A percentile compares a stretch with the other conserved stretches of the same genome.
Evolutionary conservation across 2,888 invertebrate species (phyloP).

Genomic region (Bellardia pandia): DNA sequence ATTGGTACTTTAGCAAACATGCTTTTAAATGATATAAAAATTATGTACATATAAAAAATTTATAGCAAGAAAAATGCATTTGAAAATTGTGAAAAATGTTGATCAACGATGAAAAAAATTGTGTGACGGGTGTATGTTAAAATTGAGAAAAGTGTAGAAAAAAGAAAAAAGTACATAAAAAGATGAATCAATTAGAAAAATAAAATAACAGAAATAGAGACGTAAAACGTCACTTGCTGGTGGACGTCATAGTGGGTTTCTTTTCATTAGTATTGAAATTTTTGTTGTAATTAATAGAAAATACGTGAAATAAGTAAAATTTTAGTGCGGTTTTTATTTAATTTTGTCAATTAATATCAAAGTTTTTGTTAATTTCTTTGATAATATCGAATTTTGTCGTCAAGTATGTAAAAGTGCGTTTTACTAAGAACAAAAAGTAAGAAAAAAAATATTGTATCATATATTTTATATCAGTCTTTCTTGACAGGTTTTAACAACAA

Average conservation of each 20-base stretch:
- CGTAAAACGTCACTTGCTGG: slow-evolving; percentile 35
- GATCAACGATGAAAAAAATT: slow-evolving; percentile 34
- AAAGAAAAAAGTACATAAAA: slow-evolving; percentile 17
- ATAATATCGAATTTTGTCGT: slow-evolving; percentile 3
- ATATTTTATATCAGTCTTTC: slow-evolving; percentile 1
- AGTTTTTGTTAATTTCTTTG: slow-evolving; percentile 20
- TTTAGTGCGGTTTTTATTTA: slow-evolving; percentile 23
- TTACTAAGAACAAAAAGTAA: neutral
- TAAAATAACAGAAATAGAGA: slow-evolving; percentile 50
- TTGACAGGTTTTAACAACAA: slow-evolving; percentile 24
- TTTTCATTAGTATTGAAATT: neutral
- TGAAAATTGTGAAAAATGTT: slow-evolving; percentile 47
- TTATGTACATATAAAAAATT: neutral
- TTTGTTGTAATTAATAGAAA: slow-evolving; percentile 23
- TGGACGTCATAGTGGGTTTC: slow-evolving; percentile 37
- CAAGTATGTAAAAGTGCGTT: slow-evolving; percentile 24
- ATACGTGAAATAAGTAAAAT: slow-evolving; percentile 13
- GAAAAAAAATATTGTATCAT: slow-evolving; percentile 13
- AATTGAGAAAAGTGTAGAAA: slow-evolving; percentile 47
- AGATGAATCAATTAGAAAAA: slow-evolving; percentile 42
- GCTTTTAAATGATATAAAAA: slow-evolving; percentile 23
- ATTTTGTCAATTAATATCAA: slow-evolving; percentile 54
- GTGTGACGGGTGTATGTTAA: slow-evolving; percentile 54
- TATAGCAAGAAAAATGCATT: slow-evolving; percentile 23
- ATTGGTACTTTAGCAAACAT: neutral